Conservation (phyloP, 2,797 vertebrate species). For the Neosilurus mollespiculum region DNA sequence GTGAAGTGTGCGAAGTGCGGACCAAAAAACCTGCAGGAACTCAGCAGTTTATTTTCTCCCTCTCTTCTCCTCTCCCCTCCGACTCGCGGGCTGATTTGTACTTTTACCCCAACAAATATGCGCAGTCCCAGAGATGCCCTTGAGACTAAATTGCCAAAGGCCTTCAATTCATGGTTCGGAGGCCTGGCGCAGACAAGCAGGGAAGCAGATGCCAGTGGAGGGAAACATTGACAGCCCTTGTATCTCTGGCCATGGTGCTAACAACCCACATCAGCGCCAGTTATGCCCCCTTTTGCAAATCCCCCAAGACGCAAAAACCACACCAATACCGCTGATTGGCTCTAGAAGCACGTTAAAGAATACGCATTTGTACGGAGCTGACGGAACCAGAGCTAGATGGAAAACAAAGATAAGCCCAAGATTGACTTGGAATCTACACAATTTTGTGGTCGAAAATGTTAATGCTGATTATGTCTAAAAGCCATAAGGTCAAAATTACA, state of each 20-base stretch:
- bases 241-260: slow-evolving; percentile 52
- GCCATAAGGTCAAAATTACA: neutral
- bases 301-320: slow-evolving; percentile 35
- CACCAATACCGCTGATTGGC: slow-evolving; percentile 27
- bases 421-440: slow-evolving; percentile 1
- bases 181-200: slow-evolving; percentile 37
- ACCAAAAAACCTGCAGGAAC: slow-evolving; percentile 22
- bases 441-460: neutral
- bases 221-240: slow-evolving; percentile 51
- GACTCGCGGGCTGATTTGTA: slow-evolving; percentile 11
- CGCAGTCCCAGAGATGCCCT: slow-evolving; percentile 37
- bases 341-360: slow-evolving; percentile 25
- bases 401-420: slow-evolving; percentile 17
- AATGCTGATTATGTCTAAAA: slow-evolving; percentile 5
- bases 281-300: neutral
- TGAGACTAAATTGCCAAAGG: slow-evolving; percentile 40
- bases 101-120: slow-evolving; percentile 31
- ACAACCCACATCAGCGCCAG: slow-evolving; percentile 53
- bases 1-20: slow-evolving; percentile 7
- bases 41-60: slow-evolving; percentile 29
- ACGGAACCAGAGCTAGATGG: neutral
- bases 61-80: slow-evolving; percentile 13
- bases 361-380: neutral
- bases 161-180: slow-evolving; percentile 54
- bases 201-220: slow-evolving; percentile 49